Evolutionary conservation across 2,113 vertebrate species (phyloP).

Genomic region (Mus pahari): DNA sequence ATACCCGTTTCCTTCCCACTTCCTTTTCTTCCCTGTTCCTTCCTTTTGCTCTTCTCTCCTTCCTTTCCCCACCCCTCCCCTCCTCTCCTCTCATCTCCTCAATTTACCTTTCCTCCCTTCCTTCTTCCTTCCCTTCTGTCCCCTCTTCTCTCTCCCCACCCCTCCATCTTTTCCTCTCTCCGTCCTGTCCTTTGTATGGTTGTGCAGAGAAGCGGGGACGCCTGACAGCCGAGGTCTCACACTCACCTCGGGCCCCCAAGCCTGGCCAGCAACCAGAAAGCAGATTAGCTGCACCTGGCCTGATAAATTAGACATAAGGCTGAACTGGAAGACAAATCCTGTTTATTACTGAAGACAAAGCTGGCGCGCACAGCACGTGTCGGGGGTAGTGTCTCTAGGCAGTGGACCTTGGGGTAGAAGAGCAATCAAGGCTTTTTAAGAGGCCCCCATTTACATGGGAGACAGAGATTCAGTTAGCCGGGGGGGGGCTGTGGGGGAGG

Average conservation of each 20-base stretch:
- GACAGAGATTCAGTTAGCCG: constrained; percentile 72
- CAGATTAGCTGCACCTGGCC: constrained; percentile 77
- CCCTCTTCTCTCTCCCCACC: background rate
- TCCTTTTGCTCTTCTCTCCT: background rate
- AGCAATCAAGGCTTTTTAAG: constrained; percentile 85
- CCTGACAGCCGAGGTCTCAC: constrained; percentile 54
- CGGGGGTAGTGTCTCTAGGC: constrained; percentile 77
- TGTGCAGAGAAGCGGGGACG: constrained; percentile 50
- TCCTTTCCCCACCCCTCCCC: background rate
- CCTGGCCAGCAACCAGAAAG: constrained; percentile 58
- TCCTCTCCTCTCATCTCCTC: no score
- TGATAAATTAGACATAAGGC: constrained; percentile 82
- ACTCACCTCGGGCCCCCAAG: constrained; percentile 58
- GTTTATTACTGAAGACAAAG: background rate
- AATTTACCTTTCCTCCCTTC: no score
- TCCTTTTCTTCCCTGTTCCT: accelerated
- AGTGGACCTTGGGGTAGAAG: constrained; percentile 77
- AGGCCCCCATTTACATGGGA: constrained; percentile 78
- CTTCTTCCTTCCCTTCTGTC: no score
- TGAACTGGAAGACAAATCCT: constrained; percentile 36
- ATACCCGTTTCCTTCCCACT: accelerated
- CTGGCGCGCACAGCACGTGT: constrained; percentile 83
- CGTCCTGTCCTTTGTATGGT: background rate
- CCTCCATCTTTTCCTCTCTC: background rate
- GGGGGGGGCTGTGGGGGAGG: constrained; percentile 80